A percentile compares a stretch with the other conserved stretches of the same genome.
Conservation (phyloP, 35 echinoderm and acorn worm species). For the Ophiothrix spiculata region DNA sequence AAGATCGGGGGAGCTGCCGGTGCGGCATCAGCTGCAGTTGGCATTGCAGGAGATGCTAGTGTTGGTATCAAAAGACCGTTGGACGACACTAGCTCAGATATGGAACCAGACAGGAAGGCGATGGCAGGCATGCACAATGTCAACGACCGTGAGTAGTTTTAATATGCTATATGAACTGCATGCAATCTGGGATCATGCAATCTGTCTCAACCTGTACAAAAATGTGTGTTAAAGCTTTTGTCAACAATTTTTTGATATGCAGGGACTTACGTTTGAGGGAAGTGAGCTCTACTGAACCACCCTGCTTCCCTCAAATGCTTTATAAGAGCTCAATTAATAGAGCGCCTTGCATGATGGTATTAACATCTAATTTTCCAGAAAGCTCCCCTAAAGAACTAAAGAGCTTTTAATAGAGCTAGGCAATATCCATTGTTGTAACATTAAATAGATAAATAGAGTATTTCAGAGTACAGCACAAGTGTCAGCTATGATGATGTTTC, state of each 20-base stretch:
- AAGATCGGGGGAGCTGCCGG: conserved; percentile 20
- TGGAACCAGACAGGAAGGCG: conserved; percentile 15
- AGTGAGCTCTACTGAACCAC: too few relatives aligned
- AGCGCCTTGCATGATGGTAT: too few relatives aligned
- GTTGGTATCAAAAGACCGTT: conserved; percentile 28
- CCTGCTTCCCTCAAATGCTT: too few relatives aligned
- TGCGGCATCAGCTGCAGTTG: neutral
- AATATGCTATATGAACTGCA: too few relatives aligned
- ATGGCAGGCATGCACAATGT: conserved; percentile 11
- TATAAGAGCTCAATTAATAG: too few relatives aligned
- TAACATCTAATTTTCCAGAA: too few relatives aligned
- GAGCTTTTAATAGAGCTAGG: neutral
- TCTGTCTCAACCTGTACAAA: neutral
- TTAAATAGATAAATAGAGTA: too few relatives aligned
- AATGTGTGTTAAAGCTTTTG: neutral
- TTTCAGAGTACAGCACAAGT: too few relatives aligned
- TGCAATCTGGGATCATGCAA: neutral
- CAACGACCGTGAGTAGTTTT: conserved; percentile 1
- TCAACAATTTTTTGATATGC: neutral
- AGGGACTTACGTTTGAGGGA: neutral
- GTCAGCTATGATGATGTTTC: too few relatives aligned
- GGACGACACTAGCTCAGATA: conserved; percentile 3
- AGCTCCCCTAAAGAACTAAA: neutral
- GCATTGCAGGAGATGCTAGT: conserved; percentile 17
- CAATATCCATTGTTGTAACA: neutral